Evolutionary conservation across 2,888 invertebrate genomes (phyloP).

Genomic region (Graphium colonna): DNA sequence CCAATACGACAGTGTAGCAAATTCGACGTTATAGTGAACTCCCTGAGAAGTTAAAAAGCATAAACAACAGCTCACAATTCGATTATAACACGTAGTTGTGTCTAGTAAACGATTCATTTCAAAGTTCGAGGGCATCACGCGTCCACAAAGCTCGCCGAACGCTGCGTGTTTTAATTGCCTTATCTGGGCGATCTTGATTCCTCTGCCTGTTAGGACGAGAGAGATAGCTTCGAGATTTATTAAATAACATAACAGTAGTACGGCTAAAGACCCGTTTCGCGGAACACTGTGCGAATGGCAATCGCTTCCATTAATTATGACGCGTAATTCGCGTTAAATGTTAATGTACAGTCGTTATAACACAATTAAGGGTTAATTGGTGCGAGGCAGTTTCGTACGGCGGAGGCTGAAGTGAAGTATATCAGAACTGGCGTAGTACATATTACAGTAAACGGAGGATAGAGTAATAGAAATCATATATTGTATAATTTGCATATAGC

Average conservation of each 20-base stretch:
- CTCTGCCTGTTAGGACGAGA: slow-evolving; percentile 40
- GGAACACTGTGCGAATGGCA: slow-evolving; percentile 15
- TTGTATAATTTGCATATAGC: too few species aligned
- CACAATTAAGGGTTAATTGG: too few species aligned
- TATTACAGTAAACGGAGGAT: too few species aligned
- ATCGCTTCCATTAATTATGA: slow-evolving; percentile 13
- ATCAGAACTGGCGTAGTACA: too few species aligned
- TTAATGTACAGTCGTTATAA: slow-evolving; percentile 5
- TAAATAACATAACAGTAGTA: slow-evolving; percentile 46
- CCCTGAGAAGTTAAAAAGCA: too few species aligned
- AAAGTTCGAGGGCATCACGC: slow-evolving; percentile 40
- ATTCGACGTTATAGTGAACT: too few species aligned
- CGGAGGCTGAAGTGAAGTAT: too few species aligned
- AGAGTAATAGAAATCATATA: too few species aligned
- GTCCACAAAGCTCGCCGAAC: slow-evolving; percentile 49
- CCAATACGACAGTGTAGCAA: too few species aligned
- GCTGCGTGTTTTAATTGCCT: slow-evolving; percentile 52
- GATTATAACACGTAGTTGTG: slow-evolving; percentile 29
- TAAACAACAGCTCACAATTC: too few species aligned
- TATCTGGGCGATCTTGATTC: slow-evolving; percentile 63
- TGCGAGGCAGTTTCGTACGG: too few species aligned
- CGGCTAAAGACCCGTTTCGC: slow-evolving; percentile 21
- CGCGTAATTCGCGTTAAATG: too few species aligned
- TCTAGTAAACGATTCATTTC: slow-evolving; percentile 35
- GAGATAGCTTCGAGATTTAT: slow-evolving; percentile 53